phyloP scores from a whole-genome alignment of 2,888 invertebrate genomes.

The Cheilosia urbana region DNA sequence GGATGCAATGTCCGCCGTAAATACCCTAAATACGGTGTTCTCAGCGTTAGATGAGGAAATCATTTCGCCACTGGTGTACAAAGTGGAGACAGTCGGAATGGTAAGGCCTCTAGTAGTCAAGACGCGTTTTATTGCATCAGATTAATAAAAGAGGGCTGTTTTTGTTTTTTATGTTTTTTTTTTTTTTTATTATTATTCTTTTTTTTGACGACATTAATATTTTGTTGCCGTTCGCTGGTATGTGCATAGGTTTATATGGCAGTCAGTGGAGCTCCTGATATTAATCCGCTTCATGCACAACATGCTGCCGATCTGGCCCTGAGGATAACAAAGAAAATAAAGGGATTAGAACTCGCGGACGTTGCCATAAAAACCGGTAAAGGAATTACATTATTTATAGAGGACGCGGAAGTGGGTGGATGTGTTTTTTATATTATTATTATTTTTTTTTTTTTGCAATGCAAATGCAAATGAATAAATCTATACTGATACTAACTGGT shows the following conservation, averaged over 20 bases:
- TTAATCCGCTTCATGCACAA: conserved; percentile 89
- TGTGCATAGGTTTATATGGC: conserved; percentile 90
- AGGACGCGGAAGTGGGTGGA: no score
- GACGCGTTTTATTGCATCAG: conserved; percentile 42
- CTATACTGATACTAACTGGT: not conserved
- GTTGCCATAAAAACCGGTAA: conserved; percentile 88
- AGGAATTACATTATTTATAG: conserved; percentile 56
- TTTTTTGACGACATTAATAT: conserved; percentile 21
- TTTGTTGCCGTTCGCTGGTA: conserved; percentile 1
- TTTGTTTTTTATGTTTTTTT: conserved; percentile 28
- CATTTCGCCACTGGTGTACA: conserved; percentile 93
- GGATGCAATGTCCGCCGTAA: conserved; percentile 91
- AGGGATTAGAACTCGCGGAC: conserved; percentile 87
- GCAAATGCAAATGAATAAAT: not conserved
- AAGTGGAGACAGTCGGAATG: conserved; percentile 97
- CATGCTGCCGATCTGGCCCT: conserved; percentile 92
- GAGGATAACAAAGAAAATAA: conserved; percentile 89
- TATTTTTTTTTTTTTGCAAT: not conserved
- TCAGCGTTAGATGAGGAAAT: conserved; percentile 93
- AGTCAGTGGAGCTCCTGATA: conserved; percentile 94
- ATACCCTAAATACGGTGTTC: conserved; percentile 93
- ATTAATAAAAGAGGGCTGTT: conserved; percentile 8
- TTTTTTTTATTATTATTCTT: not conserved
- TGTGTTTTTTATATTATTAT: not conserved
- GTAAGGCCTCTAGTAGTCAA: conserved; percentile 80